phyloP scores from a whole-genome alignment of 2,113 vertebrate species.

The Seriola quinqueradiata region DNA sequence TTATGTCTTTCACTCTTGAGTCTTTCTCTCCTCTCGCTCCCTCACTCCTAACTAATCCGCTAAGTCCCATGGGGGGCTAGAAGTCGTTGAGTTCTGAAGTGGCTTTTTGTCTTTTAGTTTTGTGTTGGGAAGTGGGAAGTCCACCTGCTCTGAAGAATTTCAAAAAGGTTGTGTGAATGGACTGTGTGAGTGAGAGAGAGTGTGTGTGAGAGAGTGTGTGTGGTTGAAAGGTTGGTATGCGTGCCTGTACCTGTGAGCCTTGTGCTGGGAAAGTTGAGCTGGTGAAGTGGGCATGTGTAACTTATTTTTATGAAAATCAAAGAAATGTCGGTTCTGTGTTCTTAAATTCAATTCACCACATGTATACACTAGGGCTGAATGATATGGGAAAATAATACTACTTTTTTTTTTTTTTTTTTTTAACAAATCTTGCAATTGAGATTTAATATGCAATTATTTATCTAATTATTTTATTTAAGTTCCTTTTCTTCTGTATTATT shows the following conservation, averaged over 20 bases:
- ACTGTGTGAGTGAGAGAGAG: neutral
- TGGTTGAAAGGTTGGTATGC: neutral
- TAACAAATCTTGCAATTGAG: no score
- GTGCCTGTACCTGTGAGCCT: neutral
- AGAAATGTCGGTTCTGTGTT: neutral
- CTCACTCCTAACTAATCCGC: conserved; percentile 79
- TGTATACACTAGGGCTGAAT: conserved; percentile 5
- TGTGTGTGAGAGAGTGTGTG: neutral
- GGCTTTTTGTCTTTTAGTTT: conserved; percentile 80
- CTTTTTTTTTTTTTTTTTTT: no score
- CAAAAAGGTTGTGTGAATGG: conserved; percentile 50
- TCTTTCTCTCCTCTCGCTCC: conserved; percentile 70
- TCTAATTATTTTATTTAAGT: no score
- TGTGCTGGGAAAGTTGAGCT: conserved; percentile 40
- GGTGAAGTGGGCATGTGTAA: conserved; percentile 19
- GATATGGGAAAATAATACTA: no score
- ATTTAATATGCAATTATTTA: no score
- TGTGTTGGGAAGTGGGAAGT: conserved; percentile 74
- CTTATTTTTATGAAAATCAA: conserved; percentile 28
- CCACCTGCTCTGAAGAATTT: conserved; percentile 80
- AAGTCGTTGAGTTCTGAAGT: conserved; percentile 79
- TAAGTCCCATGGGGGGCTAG: conserved; percentile 74
- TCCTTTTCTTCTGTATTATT: no score
- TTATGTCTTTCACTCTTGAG: conserved; percentile 77
- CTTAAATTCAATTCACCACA: neutral